These are phyloP conservation scores for Microcebus lehilahytsara DNA, from an alignment of 2,113 vertebrate species.

Conservation along the genomic window DNA sequence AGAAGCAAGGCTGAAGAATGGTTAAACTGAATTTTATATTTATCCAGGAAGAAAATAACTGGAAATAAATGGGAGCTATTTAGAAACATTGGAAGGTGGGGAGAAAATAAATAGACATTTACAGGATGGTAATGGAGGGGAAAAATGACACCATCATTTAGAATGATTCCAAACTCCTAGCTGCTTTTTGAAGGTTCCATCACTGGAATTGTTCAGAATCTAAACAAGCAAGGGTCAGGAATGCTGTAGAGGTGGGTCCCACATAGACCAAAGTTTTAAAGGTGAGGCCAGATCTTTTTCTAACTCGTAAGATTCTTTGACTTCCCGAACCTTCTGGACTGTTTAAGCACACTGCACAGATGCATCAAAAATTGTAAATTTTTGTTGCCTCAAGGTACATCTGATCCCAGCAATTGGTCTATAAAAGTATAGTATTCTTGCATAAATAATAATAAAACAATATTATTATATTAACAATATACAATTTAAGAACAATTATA, in stretches of 20 bases:
- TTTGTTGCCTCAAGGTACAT: background rate
- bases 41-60: background rate
- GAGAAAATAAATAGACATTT: background rate
- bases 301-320: background rate
- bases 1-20: background rate
- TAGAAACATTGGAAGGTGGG: background rate
- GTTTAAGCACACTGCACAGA: background rate
- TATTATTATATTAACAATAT: background rate
- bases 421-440: background rate
- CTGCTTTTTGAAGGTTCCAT: background rate
- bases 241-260: background rate
- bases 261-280: background rate
- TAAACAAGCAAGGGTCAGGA: background rate
- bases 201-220: background rate
- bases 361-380: background rate
- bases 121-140: background rate
- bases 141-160: background rate
- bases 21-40: background rate
- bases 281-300: background rate
- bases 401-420: background rate
- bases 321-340: background rate
- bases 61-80: background rate
- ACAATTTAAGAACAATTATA: background rate
- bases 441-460: background rate
- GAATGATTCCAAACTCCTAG: background rate